Percentiles rank a stretch among this genome's conserved stretches.
Evolutionary conservation across 2,888 invertebrate species (phyloP).

Genomic region (Eucriotettix oculatus): DNA sequence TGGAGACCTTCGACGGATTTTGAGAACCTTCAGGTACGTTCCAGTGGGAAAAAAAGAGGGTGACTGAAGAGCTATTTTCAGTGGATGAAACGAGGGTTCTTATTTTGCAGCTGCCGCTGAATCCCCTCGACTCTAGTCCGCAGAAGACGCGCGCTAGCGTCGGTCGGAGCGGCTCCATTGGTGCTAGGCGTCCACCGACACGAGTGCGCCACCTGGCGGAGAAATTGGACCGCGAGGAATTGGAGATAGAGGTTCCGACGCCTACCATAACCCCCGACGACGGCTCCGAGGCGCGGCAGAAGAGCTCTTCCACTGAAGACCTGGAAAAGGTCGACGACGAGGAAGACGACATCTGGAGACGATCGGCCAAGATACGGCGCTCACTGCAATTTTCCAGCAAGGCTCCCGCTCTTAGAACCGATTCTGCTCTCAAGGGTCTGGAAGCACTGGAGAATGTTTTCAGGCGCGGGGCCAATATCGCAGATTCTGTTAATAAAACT

Average conservation of each 20-base stretch:
- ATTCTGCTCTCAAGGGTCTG: not conserved
- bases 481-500: slow-evolving; percentile 5
- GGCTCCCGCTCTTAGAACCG: not conserved
- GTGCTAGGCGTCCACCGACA: slow-evolving; percentile 32
- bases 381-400: slow-evolving; percentile 45
- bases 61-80: not conserved
- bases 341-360: not conserved
- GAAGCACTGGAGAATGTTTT: slow-evolving; percentile 7
- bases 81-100: no score
- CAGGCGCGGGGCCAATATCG: slow-evolving; percentile 3
- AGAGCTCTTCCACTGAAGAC: slow-evolving; percentile 33
- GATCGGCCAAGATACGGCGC: slow-evolving; percentile 31
- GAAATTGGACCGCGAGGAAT: slow-evolving; percentile 3
- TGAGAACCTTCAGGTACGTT: slow-evolving; percentile 10
- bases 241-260: not conserved
- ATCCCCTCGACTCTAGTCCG: slow-evolving; percentile 31
- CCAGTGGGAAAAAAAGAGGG: not conserved
- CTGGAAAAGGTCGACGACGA: slow-evolving; percentile 14
- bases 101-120: slow-evolving; percentile 26
- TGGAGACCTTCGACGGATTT: slow-evolving; percentile 5
- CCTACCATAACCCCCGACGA: not conserved
- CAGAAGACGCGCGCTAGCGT: slow-evolving; percentile 33
- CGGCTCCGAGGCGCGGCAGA: slow-evolving; percentile 15
- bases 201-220: slow-evolving; percentile 20
- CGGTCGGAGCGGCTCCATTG: slow-evolving; percentile 29